Conservation (phyloP, 2,888 invertebrate genomes). For the Exephanes ischioxanthus region DNA sequence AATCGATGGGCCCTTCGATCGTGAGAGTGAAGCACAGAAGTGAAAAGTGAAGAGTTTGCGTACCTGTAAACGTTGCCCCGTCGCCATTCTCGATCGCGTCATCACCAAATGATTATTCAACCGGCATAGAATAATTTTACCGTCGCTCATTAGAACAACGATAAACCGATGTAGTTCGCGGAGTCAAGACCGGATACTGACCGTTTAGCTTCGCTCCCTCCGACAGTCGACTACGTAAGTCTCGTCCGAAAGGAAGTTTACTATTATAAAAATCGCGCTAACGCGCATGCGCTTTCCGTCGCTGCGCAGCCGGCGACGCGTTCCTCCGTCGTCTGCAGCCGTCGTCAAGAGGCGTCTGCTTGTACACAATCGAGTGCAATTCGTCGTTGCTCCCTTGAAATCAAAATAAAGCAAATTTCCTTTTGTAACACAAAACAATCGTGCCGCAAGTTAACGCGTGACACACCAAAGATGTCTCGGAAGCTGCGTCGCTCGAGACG, state of each 20-base stretch:
- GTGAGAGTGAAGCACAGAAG: not conserved
- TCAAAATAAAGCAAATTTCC: not conserved
- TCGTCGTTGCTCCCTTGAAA: not conserved
- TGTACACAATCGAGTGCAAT: not conserved
- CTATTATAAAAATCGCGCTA: not conserved
- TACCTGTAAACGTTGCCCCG: not conserved
- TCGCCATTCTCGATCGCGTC: not conserved
- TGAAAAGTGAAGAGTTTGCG: not conserved
- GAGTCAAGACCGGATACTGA: not conserved
- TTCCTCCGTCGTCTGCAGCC: slow-evolving; percentile 1
- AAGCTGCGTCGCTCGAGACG: not conserved
- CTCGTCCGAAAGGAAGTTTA: not conserved
- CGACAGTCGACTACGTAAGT: not conserved
- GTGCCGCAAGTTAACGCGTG: not conserved
- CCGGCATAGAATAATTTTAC: not conserved
- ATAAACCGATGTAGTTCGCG: not conserved
- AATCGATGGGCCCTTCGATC: not conserved
- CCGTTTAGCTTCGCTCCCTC: not conserved
- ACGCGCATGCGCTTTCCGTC: not conserved
- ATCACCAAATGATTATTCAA: not conserved
- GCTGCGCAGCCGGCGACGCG: not conserved
- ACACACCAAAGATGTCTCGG: not conserved
- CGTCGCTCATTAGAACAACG: not conserved
- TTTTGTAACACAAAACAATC: not conserved
- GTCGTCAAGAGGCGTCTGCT: not conserved